Evolutionary conservation across 2,888 invertebrate species (phyloP), one percentile per base, ranked within the genome.

Genomic region (Tetropium fuscum): DNA sequence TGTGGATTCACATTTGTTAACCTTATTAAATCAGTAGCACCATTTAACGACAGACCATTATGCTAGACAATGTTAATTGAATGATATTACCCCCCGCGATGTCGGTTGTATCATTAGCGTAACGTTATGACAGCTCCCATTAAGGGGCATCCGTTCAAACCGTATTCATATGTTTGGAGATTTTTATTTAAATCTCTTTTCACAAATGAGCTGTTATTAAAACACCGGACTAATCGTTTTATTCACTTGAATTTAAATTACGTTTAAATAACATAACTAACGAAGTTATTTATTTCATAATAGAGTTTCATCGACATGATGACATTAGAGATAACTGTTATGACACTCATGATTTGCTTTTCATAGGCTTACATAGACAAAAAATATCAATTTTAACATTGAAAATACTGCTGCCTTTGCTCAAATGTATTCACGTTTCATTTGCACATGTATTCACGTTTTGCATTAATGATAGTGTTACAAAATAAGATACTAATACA

Each of bases 21-120:
- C 64, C 65, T 66, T 66, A 71, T 69, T 69, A 68, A 70, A 68
- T 71, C 68, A 63, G 69, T 63, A 64, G 62, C 62, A 70, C 57
- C 68, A 64, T 66, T 69, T 67, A 62, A 69, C 69, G 68, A 69
- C 68, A 58, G 68, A 68, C 70, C 68, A 73, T 75, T 73, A 72
- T 70, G 65, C 58, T 65, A 70, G 72, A 72, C 72, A 67, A 63
- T 74, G 73, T 73, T 75, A 75, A 75, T 75, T 74, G 73, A 73
- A 74, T 71, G 71, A 74, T 72, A 68, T 72, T 70, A 70, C 70
- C 72, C 69, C 73, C 74, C 70, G 71, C 71, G 60, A 68, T 67
- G 69, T 49, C 58, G 53, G 68, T 71, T 70, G 71, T 68, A 71
- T 71, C 73, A 74, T 74, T 74, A 74, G 70, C 68, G 70, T 69